These are phyloP conservation scores for Limnephilus auricula DNA, from an alignment of 2,888 invertebrate genomes.

Conservation along the genomic window DNA sequence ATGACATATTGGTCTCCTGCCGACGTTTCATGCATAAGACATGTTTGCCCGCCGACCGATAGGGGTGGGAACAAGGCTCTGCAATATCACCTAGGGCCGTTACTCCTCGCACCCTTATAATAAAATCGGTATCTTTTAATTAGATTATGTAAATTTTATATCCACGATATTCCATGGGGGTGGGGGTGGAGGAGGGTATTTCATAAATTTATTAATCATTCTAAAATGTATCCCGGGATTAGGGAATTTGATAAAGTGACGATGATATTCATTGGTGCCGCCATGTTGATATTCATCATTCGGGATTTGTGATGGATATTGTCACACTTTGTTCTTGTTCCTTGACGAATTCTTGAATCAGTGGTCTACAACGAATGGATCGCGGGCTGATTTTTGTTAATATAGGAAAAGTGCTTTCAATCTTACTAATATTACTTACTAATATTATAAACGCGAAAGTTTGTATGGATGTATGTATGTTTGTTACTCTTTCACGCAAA, in stretches of 20 bases:
- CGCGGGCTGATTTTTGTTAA: not conserved
- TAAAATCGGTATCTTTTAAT: slow-evolving; percentile 66
- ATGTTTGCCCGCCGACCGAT: slow-evolving; percentile 45
- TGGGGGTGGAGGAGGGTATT: slow-evolving; percentile 50
- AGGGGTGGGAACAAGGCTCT: slow-evolving; percentile 26
- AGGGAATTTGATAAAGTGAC: not conserved
- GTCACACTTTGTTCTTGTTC: not conserved
- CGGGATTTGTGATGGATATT: not conserved
- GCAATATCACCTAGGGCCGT: slow-evolving; percentile 45
- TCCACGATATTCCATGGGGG: slow-evolving; percentile 62
- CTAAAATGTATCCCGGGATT: slow-evolving; percentile 53
- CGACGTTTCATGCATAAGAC: slow-evolving; percentile 51
- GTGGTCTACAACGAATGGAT: not conserved
- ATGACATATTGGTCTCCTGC: slow-evolving; percentile 44
- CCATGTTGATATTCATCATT: not conserved
- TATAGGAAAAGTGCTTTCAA: not conserved
- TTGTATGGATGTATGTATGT: too few relatives aligned
- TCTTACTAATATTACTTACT: too few relatives aligned
- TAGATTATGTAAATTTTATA: slow-evolving; percentile 67
- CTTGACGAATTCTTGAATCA: not conserved
- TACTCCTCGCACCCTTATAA: slow-evolving; percentile 61
- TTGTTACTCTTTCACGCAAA: too few relatives aligned
- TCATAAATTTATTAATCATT: slow-evolving; percentile 66
- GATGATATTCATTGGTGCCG: not conserved
- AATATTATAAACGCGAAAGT: too few relatives aligned